Evolutionary conservation across 2,113 vertebrate species (phyloP).

Genomic region (Tychaedon coryphoeus): DNA sequence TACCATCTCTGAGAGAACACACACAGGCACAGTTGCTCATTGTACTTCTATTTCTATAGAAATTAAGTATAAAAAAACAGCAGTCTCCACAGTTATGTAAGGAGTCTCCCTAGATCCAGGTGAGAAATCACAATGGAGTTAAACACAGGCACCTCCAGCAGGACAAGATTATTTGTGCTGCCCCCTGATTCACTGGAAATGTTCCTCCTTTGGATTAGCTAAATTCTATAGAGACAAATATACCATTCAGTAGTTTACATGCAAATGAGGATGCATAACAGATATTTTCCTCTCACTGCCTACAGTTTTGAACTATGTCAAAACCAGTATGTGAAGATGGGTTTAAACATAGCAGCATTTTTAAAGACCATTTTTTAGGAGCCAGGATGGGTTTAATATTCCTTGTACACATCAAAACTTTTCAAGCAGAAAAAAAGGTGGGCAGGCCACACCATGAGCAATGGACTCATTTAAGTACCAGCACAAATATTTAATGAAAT

Average conservation of each 20-base stretch:
- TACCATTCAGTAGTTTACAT: slow-evolving; percentile 12
- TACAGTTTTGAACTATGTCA: not conserved
- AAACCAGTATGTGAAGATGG: not conserved
- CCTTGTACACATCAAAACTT: not conserved
- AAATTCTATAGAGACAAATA: slow-evolving; percentile 15
- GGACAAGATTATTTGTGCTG: not conserved
- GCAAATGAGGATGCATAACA: slow-evolving; percentile 28
- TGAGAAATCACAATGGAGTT: not conserved
- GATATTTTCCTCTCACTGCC: not conserved
- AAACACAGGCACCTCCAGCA: not conserved
- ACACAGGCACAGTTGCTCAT: not conserved
- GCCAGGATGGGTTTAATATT: slow-evolving; percentile 3
- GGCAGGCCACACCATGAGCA: not conserved
- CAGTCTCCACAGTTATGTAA: not conserved
- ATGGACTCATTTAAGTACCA: not conserved
- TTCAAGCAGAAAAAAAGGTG: slow-evolving; percentile 5
- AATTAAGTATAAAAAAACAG: not conserved
- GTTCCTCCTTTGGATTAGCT: not conserved
- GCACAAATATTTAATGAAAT: not conserved
- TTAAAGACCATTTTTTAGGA: not conserved
- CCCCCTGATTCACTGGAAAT: not conserved
- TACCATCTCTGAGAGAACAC: not conserved
- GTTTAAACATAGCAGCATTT: not conserved
- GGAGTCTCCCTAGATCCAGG: not conserved
- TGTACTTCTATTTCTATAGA: not conserved